These are phyloP conservation scores for Halcyon badia DNA, from an alignment of 2,797 vertebrate species.

Conservation along the genomic window DNA sequence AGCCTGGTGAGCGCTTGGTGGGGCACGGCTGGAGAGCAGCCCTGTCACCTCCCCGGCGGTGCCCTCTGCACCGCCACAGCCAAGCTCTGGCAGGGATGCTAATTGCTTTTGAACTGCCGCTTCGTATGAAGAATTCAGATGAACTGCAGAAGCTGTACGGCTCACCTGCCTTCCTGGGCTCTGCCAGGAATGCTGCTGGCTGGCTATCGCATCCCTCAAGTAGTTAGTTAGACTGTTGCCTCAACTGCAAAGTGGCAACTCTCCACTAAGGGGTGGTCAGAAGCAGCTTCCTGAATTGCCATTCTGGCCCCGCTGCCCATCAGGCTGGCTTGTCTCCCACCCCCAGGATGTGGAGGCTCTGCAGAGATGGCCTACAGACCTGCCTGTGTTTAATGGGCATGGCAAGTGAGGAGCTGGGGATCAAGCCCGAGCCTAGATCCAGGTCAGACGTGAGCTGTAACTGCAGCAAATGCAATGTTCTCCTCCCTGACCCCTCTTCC, in stretches of 20 bases:
- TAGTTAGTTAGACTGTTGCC: background rate
- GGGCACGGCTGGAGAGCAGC: background rate
- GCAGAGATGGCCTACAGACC: background rate
- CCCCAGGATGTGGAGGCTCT: background rate
- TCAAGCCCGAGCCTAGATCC: background rate
- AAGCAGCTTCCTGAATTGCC: background rate
- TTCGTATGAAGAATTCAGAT: background rate
- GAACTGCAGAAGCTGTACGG: background rate
- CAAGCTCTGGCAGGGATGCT: background rate
- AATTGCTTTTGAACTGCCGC: background rate
- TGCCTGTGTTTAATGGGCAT: fast-evolving
- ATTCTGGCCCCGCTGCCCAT: background rate
- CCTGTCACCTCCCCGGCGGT: background rate
- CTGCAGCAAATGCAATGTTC: background rate
- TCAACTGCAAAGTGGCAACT: background rate
- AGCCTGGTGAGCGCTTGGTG: background rate
- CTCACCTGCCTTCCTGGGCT: background rate
- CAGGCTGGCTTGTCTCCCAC: background rate
- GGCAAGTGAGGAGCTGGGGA: fast-evolving
- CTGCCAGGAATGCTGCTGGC: background rate
- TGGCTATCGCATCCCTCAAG: background rate
- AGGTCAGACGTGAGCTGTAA: background rate
- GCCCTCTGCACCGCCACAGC: fast-evolving
- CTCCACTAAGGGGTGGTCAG: background rate
- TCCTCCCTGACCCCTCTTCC: background rate